Percentiles rank a stretch among this genome's conserved stretches.
These are phyloP conservation scores for Drosophila orosa DNA, from an alignment of 1,140 invertebrate species.

Conservation along the genomic window DNA sequence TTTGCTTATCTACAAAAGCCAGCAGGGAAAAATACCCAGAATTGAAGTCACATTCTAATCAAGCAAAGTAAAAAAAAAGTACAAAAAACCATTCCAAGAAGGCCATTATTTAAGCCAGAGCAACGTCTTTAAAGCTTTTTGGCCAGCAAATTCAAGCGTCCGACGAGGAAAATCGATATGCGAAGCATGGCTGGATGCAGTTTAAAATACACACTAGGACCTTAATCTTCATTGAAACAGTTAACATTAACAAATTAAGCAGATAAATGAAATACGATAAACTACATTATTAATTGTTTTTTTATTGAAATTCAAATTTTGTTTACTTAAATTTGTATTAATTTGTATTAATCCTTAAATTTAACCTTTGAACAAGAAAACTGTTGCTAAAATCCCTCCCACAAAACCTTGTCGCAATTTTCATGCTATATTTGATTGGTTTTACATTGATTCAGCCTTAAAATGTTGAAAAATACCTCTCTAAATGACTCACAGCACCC, in stretches of 20 bases:
- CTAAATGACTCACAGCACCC: neutral
- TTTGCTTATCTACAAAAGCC: constrained; percentile 46
- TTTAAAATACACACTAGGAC: neutral
- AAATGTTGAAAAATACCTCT: neutral
- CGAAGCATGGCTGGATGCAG: neutral
- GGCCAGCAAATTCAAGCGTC: neutral
- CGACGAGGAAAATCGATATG: neutral
- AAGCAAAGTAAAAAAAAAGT: constrained; percentile 7
- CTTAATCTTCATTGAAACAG: too few species aligned
- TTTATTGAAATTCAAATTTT: too few species aligned
- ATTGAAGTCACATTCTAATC: constrained; percentile 55
- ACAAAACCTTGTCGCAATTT: neutral
- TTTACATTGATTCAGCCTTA: neutral
- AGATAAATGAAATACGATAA: too few species aligned
- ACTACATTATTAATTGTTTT: too few species aligned
- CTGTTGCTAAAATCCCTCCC: neutral
- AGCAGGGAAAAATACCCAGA: constrained; percentile 23
- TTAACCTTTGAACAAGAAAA: too few species aligned
- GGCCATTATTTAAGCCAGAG: neutral
- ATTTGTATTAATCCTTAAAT: too few species aligned
- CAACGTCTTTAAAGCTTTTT: constrained; percentile 20
- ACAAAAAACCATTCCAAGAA: neutral
- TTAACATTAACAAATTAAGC: too few species aligned
- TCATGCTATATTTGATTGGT: neutral
- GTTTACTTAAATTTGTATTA: too few species aligned